These are phyloP conservation scores for Apostichopus leukothele DNA, from an alignment of 53 echinoderm and acorn worm species.

Conservation along the genomic window DNA sequence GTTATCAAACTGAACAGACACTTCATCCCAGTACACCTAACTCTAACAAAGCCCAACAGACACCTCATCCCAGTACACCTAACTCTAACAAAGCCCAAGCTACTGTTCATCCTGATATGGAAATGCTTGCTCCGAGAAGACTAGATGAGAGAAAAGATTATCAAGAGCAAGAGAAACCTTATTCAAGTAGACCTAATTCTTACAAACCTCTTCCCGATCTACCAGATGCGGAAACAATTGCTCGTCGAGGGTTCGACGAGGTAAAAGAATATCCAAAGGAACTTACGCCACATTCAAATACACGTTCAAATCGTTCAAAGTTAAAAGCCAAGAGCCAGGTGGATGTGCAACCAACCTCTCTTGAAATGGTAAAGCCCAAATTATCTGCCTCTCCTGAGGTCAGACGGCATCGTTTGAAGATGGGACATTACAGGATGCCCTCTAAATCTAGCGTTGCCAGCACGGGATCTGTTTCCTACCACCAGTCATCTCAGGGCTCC, in stretches of 20 bases:
- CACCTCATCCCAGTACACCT: background rate
- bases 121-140: background rate
- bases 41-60: background rate
- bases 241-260: background rate
- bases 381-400: constrained; percentile 38
- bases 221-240: background rate
- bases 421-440: constrained; percentile 15
- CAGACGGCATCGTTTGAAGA: constrained; percentile 16
- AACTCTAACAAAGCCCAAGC: background rate
- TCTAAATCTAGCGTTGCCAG: constrained; percentile 41
- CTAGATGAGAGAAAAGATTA: background rate
- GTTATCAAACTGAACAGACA: background rate
- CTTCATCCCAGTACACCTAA: background rate
- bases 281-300: background rate
- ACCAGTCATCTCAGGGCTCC: constrained; percentile 35
- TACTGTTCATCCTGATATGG: background rate
- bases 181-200: background rate
- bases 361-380: background rate
- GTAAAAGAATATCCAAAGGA: background rate
- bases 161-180: background rate
- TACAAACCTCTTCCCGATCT: background rate
- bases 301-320: background rate
- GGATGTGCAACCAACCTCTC: background rate
- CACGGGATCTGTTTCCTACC: constrained; percentile 44
- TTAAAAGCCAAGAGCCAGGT: constrained; percentile 1